Conservation (phyloP, 30 jellyfish, hydroid and myxozoan genomes). For the Turritopsis dohrnii region DNA sequence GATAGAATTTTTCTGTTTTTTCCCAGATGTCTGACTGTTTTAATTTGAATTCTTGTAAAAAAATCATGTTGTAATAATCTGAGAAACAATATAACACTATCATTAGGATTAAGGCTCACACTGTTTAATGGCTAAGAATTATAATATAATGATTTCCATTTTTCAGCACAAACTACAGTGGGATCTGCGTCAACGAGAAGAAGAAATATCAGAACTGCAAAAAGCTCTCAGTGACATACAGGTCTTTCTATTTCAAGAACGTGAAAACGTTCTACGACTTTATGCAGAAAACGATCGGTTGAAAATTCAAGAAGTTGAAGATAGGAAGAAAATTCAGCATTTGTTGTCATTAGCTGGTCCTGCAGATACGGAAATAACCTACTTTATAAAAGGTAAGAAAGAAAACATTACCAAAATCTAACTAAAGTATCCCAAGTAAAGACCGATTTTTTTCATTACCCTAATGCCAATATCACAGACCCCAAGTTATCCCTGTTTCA, state of each 20-base stretch:
- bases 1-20: too few relatives aligned
- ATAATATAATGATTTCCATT: neutral
- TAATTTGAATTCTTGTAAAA: too few relatives aligned
- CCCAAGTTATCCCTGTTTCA: too few relatives aligned
- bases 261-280: slow-evolving; percentile 76
- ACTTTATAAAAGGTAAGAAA: slow-evolving; percentile 46
- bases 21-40: too few relatives aligned
- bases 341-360: slow-evolving; percentile 72
- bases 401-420: too few relatives aligned
- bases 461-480: too few relatives aligned
- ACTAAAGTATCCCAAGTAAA: too few relatives aligned
- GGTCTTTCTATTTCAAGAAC: slow-evolving; percentile 84
- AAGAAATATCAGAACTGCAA: slow-evolving; percentile 83
- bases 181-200: slow-evolving; percentile 87
- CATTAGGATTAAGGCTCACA: too few relatives aligned
- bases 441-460: too few relatives aligned
- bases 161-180: slow-evolving; percentile 81
- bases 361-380: slow-evolving; percentile 73
- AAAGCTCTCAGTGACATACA: slow-evolving; percentile 93
- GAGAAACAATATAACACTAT: too few relatives aligned
- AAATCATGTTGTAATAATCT: too few relatives aligned
- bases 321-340: slow-evolving; percentile 83
- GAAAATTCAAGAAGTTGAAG: slow-evolving; percentile 75
- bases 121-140: neutral
- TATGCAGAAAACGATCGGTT: slow-evolving; percentile 87